Base-by-base conservation (phyloP, 2,888 invertebrate species). In the Megalurothrips usitatus region DNA sequence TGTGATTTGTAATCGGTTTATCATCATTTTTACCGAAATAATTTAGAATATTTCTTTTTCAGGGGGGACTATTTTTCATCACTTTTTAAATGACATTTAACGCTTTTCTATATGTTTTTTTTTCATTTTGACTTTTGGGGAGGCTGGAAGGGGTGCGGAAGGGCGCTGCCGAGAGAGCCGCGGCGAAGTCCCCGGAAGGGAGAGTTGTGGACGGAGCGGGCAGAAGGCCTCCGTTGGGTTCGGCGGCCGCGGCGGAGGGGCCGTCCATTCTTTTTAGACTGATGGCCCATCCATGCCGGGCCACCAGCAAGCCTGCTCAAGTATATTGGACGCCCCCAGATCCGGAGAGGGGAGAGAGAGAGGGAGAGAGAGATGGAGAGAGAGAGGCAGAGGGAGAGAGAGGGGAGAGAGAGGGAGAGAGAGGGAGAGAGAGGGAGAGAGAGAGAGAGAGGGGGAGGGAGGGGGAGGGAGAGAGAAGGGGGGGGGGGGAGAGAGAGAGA, bases 191-290 rank as follows among this genome's bases (percentile, higher is more conserved):
- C 34, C 34, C 34, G 34, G 34, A 43, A 43, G 34, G 34, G 6
- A 43, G 34, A 43, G 3, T 43, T 43, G 34, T 43, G 34, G 34
- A 43, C 34, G 34, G 34, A 2, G 34, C 34, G 6, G 34, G 34
- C 34, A 43, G 6, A 43, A 43, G 34, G 34, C 34, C 34, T 43
- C 34, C 34, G 6, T 6, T 43, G 3, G 34, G n/a, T n/a, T n/a
- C n/a, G n/a, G n/a, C n/a, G n/a, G n/a, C n/a, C 49, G 58, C 58
- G 17, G 58, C 58, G 19, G 58, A 17, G 19, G 6, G 14, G 58
- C 58, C 58, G 58, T 58, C 58, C 58, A 58, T 58, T 58, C 58
- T 58, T 58, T 14, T 58, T 58, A 58, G 58, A 58, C 58, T 58
- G 58, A 58, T 58, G 58, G 58, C 14, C 19, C 58, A 19, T 58